These are phyloP conservation scores for Mamestra brassicae DNA, from an alignment of 2,888 invertebrate species.

Conservation along the genomic window DNA sequence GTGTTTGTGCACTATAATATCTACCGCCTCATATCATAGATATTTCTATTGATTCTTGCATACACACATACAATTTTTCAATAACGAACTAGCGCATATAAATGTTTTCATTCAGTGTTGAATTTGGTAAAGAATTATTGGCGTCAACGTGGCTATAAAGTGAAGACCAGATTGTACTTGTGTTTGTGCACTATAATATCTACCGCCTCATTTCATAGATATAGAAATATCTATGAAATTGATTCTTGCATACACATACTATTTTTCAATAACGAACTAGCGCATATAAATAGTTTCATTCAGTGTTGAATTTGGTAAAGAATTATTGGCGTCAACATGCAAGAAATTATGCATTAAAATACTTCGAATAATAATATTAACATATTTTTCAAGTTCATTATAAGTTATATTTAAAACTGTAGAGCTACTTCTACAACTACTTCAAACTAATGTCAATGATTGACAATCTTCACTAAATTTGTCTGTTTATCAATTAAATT, in stretches of 20 bases:
- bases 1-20: too few relatives aligned
- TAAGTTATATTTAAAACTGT: constrained; percentile 22
- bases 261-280: background rate
- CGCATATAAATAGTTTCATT: background rate
- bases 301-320: background rate
- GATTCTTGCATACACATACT: background rate
- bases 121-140: background rate
- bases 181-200: too few relatives aligned
- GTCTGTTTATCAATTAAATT: constrained; percentile 20
- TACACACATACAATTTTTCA: background rate
- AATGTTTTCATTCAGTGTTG: background rate
- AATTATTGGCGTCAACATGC: constrained; percentile 28
- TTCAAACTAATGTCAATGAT: constrained; percentile 14
- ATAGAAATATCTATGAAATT: too few relatives aligned
- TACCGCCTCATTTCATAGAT: too few relatives aligned
- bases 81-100: background rate
- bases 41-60: background rate
- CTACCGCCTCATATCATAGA: too few relatives aligned
- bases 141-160: too few relatives aligned
- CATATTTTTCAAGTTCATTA: constrained; percentile 6
- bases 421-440: constrained; percentile 27
- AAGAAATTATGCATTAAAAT: constrained; percentile 15
- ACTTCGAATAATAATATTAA: constrained; percentile 10
- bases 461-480: constrained; percentile 8
- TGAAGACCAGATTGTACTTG: too few relatives aligned